These are phyloP conservation scores for Pachyrhynchus sulphureomaculatus DNA, from an alignment of 1,140 invertebrate species.

Conservation along the genomic window DNA sequence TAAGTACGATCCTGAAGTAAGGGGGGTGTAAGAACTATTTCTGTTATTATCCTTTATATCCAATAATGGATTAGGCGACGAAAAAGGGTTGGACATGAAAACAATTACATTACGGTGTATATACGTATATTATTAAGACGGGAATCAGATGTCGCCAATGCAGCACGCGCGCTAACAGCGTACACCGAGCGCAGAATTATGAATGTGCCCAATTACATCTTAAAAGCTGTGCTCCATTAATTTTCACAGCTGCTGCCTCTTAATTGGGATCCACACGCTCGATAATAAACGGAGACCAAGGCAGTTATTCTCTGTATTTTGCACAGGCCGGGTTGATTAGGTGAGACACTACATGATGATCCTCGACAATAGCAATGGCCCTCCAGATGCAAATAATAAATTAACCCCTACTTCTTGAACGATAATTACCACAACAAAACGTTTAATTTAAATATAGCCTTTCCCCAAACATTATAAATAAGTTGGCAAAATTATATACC, in stretches of 20 bases:
- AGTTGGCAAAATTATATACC: no score
- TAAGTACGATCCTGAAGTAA: no score
- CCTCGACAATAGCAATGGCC: slow-evolving; percentile 27
- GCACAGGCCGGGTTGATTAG: slow-evolving; percentile 36
- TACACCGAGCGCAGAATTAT: slow-evolving; percentile 54
- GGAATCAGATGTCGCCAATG: slow-evolving; percentile 43
- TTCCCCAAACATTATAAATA: not conserved
- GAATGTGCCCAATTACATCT: slow-evolving; percentile 68
- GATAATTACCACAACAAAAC: slow-evolving; percentile 21
- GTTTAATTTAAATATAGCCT: slow-evolving; percentile 15
- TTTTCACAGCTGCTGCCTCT: slow-evolving; percentile 67
- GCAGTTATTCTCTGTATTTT: slow-evolving; percentile 36
- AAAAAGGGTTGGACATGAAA: slow-evolving; percentile 40
- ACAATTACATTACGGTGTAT: slow-evolving; percentile 41
- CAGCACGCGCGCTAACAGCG: slow-evolving; percentile 32
- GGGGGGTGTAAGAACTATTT: slow-evolving; percentile 31
- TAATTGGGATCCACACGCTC: slow-evolving; percentile 63
- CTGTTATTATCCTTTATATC: slow-evolving; percentile 34
- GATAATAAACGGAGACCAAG: slow-evolving; percentile 57
- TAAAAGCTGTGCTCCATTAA: slow-evolving; percentile 67
- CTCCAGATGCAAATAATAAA: slow-evolving; percentile 39
- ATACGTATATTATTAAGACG: slow-evolving; percentile 33
- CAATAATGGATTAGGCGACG: slow-evolving; percentile 46
- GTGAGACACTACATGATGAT: slow-evolving; percentile 30
- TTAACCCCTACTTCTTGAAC: slow-evolving; percentile 24